Base-by-base conservation (phyloP, 2,113 vertebrate species). In the Corvus hawaiiensis region DNA sequence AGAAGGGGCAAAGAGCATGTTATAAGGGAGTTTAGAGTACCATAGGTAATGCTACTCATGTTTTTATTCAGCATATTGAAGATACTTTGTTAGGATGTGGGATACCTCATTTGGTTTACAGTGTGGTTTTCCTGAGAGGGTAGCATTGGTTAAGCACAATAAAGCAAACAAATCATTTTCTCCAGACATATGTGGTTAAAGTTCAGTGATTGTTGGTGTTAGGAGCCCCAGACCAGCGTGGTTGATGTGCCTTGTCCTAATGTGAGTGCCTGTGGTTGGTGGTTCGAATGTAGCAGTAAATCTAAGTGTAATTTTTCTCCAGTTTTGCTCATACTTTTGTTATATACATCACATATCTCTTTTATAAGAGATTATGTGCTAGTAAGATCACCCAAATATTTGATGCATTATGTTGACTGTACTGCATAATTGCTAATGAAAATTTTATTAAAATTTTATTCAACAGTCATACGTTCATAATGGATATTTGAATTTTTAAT, bases 131-230 rank as follows among this genome's bases (percentile, higher is more conserved):
- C 39, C 61, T 85, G 86, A 67, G 89, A 88, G 56, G 55, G 33
- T 83, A 61, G 54, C 76, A 41, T 43, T 85, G 63, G 78, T 96
- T 92, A 67, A 91, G 86, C 43, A 88, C 46, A 71, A 26, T 82
- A 84, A 95, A 89, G 67, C 73, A 91, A 93, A 85, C 43, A 93
- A 77, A 81, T 75, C 1, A 54, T 93, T 89, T 94, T 86, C 61
- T 89, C 16, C 44, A 61, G 76, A 67, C 21, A 1, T 30, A 6
- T 27, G 76, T 68, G 64, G 63, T 75, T 94, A 61, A 87, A 81
- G 43, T 87, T 92, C 61, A 64, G 69, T 81, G 83, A 71, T n/a
- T 86, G 59, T n/a, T 88, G 84, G 76, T 11, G 1, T 64, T 76
- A 54, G 72, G 54, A 92, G n/a, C 39, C 51, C 59, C 61, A 73